Percentiles rank a stretch among this genome's conserved stretches.
Conservation (phyloP, 1,140 invertebrate genomes). For the Zophobas atratus region DNA sequence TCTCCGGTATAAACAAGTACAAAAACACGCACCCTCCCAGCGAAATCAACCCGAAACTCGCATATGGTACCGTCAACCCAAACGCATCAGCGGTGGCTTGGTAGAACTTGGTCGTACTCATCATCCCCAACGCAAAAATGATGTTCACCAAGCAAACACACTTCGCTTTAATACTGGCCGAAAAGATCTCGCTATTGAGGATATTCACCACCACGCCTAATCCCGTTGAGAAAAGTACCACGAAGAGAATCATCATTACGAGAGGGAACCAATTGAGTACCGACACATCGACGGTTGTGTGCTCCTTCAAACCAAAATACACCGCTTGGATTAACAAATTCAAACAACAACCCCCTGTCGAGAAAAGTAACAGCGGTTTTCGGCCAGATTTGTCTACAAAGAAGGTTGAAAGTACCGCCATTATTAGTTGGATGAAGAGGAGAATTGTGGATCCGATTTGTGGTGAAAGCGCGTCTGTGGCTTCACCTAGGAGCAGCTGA, state of each 20-base stretch:
- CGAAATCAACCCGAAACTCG: constrained; percentile 77
- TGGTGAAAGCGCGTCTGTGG: constrained; percentile 74
- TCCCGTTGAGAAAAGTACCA: constrained; percentile 60
- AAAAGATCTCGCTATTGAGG: constrained; percentile 65
- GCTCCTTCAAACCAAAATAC: constrained; percentile 63
- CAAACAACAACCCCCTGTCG: constrained; percentile 64
- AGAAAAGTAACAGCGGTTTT: constrained; percentile 66
- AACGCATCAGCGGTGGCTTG: constrained; percentile 69
- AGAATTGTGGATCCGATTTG: constrained; percentile 73
- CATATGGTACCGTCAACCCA: constrained; percentile 82
- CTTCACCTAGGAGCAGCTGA: constrained; percentile 71
- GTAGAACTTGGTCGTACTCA: constrained; percentile 66
- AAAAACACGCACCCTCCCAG: constrained; percentile 2
- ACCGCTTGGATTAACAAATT: constrained; percentile 72
- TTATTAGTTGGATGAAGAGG: constrained; percentile 73
- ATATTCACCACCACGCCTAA: constrained; percentile 60
- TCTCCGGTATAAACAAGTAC: constrained; percentile 36
- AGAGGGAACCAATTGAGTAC: constrained; percentile 63
- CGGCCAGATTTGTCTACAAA: constrained; percentile 79
- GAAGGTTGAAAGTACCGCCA: constrained; percentile 74
- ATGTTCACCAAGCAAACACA: constrained; percentile 57
- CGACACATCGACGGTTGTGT: constrained; percentile 55
- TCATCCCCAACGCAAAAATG: constrained; percentile 53
- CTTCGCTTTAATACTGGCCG: constrained; percentile 62
- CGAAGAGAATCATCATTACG: constrained; percentile 58